Conservation (phyloP, 2,797 vertebrate species). For the Hypotaenidia philippensis region DNA sequence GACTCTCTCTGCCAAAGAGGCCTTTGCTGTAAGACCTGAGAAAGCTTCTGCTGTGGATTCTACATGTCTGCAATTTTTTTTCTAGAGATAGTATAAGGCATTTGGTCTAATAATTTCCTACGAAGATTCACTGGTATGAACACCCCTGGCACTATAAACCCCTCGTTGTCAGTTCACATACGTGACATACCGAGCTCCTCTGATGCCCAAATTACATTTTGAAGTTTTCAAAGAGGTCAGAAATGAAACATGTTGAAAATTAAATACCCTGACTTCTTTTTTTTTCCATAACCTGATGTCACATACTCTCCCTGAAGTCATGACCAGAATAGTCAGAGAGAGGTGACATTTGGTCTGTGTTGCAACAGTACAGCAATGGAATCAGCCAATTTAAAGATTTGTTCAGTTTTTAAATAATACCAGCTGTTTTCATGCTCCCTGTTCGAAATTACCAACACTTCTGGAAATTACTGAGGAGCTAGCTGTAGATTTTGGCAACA, state of each 20-base stretch:
- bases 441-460: slow-evolving; percentile 20
- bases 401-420: slow-evolving; percentile 25
- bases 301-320: neutral
- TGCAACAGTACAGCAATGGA: neutral
- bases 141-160: neutral
- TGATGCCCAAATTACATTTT: slow-evolving; percentile 18
- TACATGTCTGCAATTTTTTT: neutral
- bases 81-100: neutral
- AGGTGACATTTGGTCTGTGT: neutral
- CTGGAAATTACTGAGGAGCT: slow-evolving; percentile 33
- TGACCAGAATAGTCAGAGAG: neutral
- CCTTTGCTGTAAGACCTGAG: slow-evolving; percentile 25
- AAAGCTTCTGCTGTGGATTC: slow-evolving; percentile 15
- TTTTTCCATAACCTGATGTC: neutral
- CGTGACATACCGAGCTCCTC: neutral
- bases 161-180: neutral
- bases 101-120: neutral
- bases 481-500: neutral
- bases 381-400: slow-evolving; percentile 61
- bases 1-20: slow-evolving; percentile 45
- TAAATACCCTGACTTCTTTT: slow-evolving; percentile 8
- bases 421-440: slow-evolving; percentile 13
- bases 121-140: neutral
- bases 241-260: neutral
- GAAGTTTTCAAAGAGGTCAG: slow-evolving; percentile 21